Percentiles rank a stretch among this genome's conserved stretches.
Evolutionary conservation across 2,888 invertebrate species (phyloP).

Genomic region (Euclidia mi): DNA sequence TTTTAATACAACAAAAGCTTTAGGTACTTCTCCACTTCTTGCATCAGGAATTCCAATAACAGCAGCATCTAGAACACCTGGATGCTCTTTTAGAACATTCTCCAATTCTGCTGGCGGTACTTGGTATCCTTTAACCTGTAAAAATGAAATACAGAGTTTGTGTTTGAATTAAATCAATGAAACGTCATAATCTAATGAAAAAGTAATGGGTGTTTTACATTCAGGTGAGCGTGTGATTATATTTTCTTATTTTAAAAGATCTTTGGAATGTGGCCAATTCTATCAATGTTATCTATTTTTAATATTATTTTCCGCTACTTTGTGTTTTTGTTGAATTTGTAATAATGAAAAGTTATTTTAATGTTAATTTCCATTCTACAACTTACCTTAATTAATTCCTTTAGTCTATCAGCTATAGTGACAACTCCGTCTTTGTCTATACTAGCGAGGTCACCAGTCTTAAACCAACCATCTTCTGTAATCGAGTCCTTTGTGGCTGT

Average conservation of each 20-base stretch:
- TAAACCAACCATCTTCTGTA: constrained; percentile 93
- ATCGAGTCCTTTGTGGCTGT: constrained; percentile 92
- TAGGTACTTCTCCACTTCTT: constrained; percentile 93
- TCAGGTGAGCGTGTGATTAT: too few species aligned
- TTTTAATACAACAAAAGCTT: constrained; percentile 92
- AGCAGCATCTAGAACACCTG: constrained; percentile 94
- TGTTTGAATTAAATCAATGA: too few species aligned
- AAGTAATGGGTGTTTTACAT: too few species aligned
- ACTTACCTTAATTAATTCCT: constrained; percentile 1
- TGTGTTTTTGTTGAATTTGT: too few species aligned
- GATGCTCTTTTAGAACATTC: constrained; percentile 92
- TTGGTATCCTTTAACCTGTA: constrained; percentile 92
- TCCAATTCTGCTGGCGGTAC: constrained; percentile 97
- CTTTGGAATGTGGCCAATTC: too few species aligned
- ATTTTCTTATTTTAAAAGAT: not conserved
- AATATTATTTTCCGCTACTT: too few species aligned
- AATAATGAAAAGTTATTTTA: too few species aligned
- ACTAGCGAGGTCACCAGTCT: constrained; percentile 92
- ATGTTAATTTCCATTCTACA: too few species aligned
- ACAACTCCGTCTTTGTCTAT: constrained; percentile 91
- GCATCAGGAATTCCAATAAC: constrained; percentile 94
- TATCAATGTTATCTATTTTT: too few species aligned
- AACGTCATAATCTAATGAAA: too few species aligned
- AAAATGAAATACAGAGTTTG: too few species aligned
- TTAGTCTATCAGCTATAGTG: constrained; percentile 91